Evolutionary conservation across 1,140 invertebrate species (phyloP).

Genomic region (Metaphire vulgaris): DNA sequence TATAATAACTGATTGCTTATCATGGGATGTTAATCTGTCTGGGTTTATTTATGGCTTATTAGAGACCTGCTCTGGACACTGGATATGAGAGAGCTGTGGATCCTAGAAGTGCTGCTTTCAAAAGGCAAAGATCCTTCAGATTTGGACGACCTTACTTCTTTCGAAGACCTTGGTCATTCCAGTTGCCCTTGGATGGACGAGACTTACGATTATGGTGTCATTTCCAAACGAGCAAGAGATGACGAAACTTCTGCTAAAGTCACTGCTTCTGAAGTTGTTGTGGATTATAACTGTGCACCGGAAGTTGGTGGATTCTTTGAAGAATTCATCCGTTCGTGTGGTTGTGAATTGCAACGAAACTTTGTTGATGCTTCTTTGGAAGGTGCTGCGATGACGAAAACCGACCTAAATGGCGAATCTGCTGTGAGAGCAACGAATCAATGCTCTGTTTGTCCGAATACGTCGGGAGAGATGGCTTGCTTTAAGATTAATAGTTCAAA

Average conservation of each 20-base stretch:
- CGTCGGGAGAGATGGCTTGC: too few species aligned
- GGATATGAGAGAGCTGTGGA: conserved; percentile 70
- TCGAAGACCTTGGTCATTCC: not conserved
- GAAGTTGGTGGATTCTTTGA: not conserved
- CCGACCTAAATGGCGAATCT: too few species aligned
- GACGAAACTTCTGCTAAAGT: not conserved
- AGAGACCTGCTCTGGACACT: conserved; percentile 80
- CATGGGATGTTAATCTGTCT: too few species aligned
- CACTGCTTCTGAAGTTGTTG: not conserved
- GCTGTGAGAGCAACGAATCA: too few species aligned
- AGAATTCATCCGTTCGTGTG: not conserved
- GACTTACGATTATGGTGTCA: not conserved
- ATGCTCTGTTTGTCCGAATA: too few species aligned
- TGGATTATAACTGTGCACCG: not conserved
- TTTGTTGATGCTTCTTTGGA: too few species aligned
- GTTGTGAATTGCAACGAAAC: not conserved
- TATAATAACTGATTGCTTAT: too few species aligned
- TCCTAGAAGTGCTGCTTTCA: conserved; percentile 74
- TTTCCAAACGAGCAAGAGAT: not conserved
- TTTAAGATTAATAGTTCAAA: too few species aligned
- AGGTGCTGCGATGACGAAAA: too few species aligned
- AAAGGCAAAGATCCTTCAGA: not conserved
- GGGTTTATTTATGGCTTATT: too few species aligned
- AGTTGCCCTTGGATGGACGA: not conserved
- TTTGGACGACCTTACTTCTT: not conserved